phyloP scores from a whole-genome alignment of 2,888 invertebrate genomes.

The Drosophila subsilvestris region DNA sequence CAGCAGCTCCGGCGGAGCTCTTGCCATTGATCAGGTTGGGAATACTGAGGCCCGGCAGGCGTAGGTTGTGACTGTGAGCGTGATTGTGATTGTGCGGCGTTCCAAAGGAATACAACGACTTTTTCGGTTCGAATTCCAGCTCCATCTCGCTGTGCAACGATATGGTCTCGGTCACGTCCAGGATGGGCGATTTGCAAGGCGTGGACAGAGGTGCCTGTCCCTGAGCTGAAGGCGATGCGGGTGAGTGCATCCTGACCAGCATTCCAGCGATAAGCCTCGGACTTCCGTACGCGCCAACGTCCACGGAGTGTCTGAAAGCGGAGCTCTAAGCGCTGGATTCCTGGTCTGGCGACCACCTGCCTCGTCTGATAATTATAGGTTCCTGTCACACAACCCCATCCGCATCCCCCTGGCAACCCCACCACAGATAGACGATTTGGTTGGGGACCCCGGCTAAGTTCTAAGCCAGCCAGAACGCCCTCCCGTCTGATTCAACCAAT shows the following conservation, averaged over 20 bases:
- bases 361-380: slow-evolving; percentile 63
- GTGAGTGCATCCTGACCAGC: slow-evolving; percentile 58
- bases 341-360: slow-evolving; percentile 39
- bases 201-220: not conserved
- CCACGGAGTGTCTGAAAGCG: slow-evolving; percentile 50
- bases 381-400: slow-evolving; percentile 49
- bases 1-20: slow-evolving; percentile 32
- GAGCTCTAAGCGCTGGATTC: slow-evolving; percentile 24
- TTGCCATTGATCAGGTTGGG: slow-evolving; percentile 57
- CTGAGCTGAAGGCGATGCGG: slow-evolving; percentile 39
- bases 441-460: slow-evolving; percentile 17
- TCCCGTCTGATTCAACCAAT: slow-evolving; percentile 83
- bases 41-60: slow-evolving; percentile 56
- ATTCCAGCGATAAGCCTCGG: not conserved
- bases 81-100: slow-evolving; percentile 27
- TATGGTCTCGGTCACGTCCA: slow-evolving; percentile 77
- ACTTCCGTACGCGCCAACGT: slow-evolving; percentile 64
- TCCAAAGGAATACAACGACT: slow-evolving; percentile 26
- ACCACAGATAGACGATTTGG: not conserved
- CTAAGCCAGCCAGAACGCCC: slow-evolving; percentile 33
- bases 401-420: slow-evolving; percentile 7
- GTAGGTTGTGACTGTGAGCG: slow-evolving; percentile 17
- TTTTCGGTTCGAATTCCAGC: slow-evolving; percentile 49
- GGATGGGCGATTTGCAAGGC: slow-evolving; percentile 65
- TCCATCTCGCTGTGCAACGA: slow-evolving; percentile 62